A percentile compares a stretch with the other conserved stretches of the same genome.
Conservation (phyloP, 92 coral and sea anemone species). For the Blastomussa wellsi region DNA sequence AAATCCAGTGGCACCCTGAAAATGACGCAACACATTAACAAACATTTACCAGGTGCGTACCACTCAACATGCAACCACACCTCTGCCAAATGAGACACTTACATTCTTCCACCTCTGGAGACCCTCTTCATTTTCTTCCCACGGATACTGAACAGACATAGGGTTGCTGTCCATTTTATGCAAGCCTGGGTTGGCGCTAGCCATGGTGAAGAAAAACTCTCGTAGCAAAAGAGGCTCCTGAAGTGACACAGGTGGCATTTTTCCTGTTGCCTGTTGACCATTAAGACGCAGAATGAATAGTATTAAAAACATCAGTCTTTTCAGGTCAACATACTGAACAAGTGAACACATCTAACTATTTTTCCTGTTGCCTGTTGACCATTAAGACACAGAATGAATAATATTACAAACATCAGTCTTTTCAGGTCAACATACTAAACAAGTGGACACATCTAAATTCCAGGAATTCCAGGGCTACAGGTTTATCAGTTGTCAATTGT, state of each 20-base stretch:
- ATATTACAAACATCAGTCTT: no score
- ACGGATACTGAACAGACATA: constrained; percentile 56
- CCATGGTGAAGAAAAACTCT: constrained; percentile 64
- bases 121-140: constrained; percentile 55
- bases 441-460: no score
- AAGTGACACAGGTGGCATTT: constrained; percentile 44
- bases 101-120: constrained; percentile 60
- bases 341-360: no score
- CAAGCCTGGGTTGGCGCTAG: constrained; percentile 50
- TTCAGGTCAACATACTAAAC: no score
- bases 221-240: constrained; percentile 56
- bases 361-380: no score
- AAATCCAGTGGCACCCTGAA: constrained; percentile 84
- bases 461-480: no score
- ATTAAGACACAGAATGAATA: no score
- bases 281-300: neutral
- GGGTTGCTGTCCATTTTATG: constrained; percentile 58
- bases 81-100: neutral
- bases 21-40: neutral
- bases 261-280: constrained; percentile 35
- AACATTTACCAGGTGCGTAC: neutral
- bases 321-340: neutral
- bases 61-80: neutral
- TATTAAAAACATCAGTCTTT: neutral
- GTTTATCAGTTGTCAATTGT: no score